These are phyloP conservation scores for Heteromurus nitidus DNA, from an alignment of 2,888 invertebrate genomes.

Conservation along the genomic window DNA sequence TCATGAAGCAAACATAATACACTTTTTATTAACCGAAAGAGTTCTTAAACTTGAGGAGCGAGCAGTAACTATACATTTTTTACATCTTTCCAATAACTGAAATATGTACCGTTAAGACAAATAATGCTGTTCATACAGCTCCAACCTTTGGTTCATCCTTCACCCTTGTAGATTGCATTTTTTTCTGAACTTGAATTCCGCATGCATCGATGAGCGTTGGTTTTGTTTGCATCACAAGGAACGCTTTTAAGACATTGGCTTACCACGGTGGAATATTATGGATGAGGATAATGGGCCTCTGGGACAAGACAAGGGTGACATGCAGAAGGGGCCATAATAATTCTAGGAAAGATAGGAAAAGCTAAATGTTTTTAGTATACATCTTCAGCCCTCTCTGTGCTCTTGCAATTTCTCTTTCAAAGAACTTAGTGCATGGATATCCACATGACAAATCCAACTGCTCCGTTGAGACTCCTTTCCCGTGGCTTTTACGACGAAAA, in stretches of 20 bases:
- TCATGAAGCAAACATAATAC: too few relatives aligned
- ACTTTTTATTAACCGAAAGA: too few relatives aligned
- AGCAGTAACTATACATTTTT: too few relatives aligned
- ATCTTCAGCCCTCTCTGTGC: not conserved
- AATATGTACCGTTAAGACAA: too few relatives aligned
- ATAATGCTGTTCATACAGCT: too few relatives aligned
- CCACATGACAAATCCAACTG: slow-evolving; percentile 26
- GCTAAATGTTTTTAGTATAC: not conserved
- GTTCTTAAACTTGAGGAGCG: too few relatives aligned
- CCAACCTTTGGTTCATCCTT: too few relatives aligned
- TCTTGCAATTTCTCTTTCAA: slow-evolving; percentile 21
- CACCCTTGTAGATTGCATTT: too few relatives aligned
- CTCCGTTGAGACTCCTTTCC: slow-evolving; percentile 38
- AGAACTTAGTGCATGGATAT: slow-evolving; percentile 23
- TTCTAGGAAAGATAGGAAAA: too few relatives aligned
- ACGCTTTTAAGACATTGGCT: not conserved
- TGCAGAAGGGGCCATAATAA: not conserved
- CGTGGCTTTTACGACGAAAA: slow-evolving; percentile 26
- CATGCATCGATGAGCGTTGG: too few relatives aligned
- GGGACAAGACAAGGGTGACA: not conserved
- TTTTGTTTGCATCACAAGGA: too few relatives aligned
- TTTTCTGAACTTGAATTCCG: not conserved
- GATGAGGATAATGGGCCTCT: slow-evolving; percentile 3
- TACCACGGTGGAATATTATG: slow-evolving; percentile 2
- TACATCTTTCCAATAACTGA: not conserved